A percentile compares a stretch with the other conserved stretches of the same genome.
Evolutionary conservation across 2,113 vertebrate genomes (phyloP).

Genomic region (Plestiodon gilberti): DNA sequence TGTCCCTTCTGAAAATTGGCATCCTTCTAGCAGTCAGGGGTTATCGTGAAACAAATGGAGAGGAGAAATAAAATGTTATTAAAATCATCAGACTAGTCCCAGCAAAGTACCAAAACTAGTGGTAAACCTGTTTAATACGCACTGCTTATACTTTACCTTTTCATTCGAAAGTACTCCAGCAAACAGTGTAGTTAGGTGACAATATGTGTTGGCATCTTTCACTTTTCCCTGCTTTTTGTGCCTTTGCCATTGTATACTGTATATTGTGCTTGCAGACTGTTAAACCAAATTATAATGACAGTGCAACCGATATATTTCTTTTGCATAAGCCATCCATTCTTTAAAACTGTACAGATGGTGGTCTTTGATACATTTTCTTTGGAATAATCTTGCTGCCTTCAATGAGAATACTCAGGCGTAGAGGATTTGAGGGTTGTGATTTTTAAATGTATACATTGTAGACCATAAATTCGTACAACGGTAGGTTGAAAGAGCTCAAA

Average conservation of each 20-base stretch:
- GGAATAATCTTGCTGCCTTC: not conserved
- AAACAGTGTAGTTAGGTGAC: not conserved
- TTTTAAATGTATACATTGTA: not conserved
- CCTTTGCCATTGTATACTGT: too few species aligned
- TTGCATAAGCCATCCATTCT: not conserved
- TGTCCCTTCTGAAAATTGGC: not conserved
- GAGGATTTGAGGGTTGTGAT: not conserved
- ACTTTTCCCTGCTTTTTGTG: conserved; percentile 11
- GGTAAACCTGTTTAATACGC: not conserved
- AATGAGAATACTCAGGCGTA: not conserved
- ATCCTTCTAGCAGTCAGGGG: not conserved
- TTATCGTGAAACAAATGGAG: not conserved
- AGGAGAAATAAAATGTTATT: not conserved
- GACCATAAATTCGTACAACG: too few species aligned
- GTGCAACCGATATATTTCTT: not conserved
- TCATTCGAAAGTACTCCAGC: too few species aligned
- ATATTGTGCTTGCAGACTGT: not conserved
- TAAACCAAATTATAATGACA: not conserved
- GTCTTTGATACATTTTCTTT: not conserved
- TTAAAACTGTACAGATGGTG: not conserved
- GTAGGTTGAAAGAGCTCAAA: too few species aligned
- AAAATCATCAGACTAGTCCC: not conserved
- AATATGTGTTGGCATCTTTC: conserved; percentile 45
- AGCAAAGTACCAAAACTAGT: accelerated
- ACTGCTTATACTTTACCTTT: too few species aligned